A percentile compares a stretch with the other conserved stretches of the same genome.
Evolutionary conservation across 2,888 invertebrate genomes (phyloP).

Genomic region (Pristionchus fissidentatus): DNA sequence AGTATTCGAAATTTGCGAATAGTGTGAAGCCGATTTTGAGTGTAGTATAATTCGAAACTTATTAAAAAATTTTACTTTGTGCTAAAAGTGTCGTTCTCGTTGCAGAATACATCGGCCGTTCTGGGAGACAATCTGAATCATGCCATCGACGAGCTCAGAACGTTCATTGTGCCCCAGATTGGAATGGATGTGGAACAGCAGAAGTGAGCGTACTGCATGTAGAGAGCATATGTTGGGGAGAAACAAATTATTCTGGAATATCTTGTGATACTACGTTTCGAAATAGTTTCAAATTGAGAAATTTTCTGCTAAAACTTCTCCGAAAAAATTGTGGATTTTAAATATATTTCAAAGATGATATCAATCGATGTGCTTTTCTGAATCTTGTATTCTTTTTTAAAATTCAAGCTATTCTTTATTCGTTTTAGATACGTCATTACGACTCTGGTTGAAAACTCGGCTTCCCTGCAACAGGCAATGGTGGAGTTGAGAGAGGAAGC

Average conservation of each 20-base stretch:
- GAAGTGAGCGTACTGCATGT: background rate
- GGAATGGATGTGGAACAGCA: conserved; percentile 1
- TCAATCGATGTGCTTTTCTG: too few relatives aligned
- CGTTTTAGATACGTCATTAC: background rate
- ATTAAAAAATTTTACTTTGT: too few relatives aligned
- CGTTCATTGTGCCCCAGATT: conserved; percentile 11
- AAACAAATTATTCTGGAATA: too few relatives aligned
- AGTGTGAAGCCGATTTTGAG: background rate
- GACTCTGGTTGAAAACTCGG: background rate
- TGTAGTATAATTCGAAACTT: background rate
- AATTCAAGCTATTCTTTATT: background rate
- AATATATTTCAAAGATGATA: background rate
- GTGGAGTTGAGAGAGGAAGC: background rate
- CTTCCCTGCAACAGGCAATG: background rate
- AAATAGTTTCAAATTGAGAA: background rate
- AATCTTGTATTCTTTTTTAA: too few relatives aligned
- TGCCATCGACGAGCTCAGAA: conserved; percentile 21
- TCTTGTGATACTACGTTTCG: background rate
- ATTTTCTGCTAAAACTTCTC: background rate
- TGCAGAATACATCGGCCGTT: conserved; percentile 10
- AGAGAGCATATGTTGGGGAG: too few relatives aligned
- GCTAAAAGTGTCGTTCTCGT: too few relatives aligned
- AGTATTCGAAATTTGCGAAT: background rate
- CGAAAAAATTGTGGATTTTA: too few relatives aligned
- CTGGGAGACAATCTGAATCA: conserved; percentile 19